Base-by-base conservation (phyloP, 1,140 invertebrate species). In the Macrosteles quadrilineatus region DNA sequence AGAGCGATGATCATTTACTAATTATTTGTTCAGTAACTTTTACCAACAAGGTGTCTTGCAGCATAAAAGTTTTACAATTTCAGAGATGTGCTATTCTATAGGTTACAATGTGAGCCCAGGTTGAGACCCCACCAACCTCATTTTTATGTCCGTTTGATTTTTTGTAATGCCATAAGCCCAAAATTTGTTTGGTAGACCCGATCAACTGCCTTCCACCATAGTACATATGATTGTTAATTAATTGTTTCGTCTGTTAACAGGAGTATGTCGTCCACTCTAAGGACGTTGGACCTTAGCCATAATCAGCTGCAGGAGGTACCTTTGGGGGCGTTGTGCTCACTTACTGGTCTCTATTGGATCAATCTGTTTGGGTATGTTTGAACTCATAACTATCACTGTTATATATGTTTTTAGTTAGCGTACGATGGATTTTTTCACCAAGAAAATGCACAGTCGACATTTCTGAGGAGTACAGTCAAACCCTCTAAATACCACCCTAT, bases 201-300 rank as follows among this genome's bases (percentile, higher is more conserved):
- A 40, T 9, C 6, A 6, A 17, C 6, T 40, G 17, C 6, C 6
- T 9, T 40, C 6, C 17, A 17, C 6, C 6, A n/a, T n/a, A n/a
- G n/a, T n/a, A 40, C 6, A 40, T 9, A 40, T 40, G n/a, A n/a
- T n/a, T n/a, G n/a, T n/a, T n/a, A n/a, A n/a, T n/a, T n/a, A n/a
- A 40, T 40, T 40, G 17, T 9, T 6, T 40, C 23, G 73, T 67
- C 30, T 69, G 36, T 71, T 21, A 84, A 70, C 82, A 88, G 87
- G 75, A 85, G 86, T 12, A 84, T 88, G 82, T 80, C 83, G 63
- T 81, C 82, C 73, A 84, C 84, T 63, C 80, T 91, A 31, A 85
- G 85, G 47, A 89, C 89, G 31, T 78, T 92, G 78, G 90, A 92
- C 81, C 82, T 91, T 59, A 88, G 89, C 74, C 89, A 88, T 81